Conservation (phyloP, 1,140 invertebrate genomes). For the Platyscapa corneri region DNA sequence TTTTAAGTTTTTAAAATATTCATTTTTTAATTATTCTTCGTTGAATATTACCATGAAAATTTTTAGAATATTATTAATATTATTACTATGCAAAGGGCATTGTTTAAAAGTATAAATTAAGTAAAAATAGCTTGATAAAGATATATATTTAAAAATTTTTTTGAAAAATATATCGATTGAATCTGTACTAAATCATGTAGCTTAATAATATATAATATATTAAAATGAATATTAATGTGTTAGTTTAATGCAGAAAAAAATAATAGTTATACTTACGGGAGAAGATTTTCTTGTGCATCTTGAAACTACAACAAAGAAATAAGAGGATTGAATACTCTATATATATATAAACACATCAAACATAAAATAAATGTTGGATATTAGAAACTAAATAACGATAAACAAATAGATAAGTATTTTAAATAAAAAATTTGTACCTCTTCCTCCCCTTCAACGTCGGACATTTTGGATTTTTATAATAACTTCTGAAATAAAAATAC, state of each 20-base stretch:
- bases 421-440: constrained; percentile 53
- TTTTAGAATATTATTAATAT: neutral
- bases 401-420: neutral
- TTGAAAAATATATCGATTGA: no score
- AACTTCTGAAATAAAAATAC: constrained; percentile 56
- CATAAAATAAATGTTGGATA: neutral
- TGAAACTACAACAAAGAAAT: constrained; percentile 68
- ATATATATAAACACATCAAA: no score
- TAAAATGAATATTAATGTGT: neutral
- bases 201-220: neutral
- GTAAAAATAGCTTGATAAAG: no score
- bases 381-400: neutral
- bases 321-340: neutral
- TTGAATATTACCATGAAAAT: neutral
- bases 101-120: no score
- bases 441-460: constrained; percentile 69
- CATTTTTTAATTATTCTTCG: neutral
- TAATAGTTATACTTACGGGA: constrained; percentile 56
- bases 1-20: neutral
- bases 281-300: constrained; percentile 69
- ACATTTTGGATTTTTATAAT: constrained; percentile 60
- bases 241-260: neutral
- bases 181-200: no score
- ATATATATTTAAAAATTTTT: no score
- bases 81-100: no score